phyloP scores from a whole-genome alignment of 2,888 invertebrate species.

The Sinotaia quadrata region DNA sequence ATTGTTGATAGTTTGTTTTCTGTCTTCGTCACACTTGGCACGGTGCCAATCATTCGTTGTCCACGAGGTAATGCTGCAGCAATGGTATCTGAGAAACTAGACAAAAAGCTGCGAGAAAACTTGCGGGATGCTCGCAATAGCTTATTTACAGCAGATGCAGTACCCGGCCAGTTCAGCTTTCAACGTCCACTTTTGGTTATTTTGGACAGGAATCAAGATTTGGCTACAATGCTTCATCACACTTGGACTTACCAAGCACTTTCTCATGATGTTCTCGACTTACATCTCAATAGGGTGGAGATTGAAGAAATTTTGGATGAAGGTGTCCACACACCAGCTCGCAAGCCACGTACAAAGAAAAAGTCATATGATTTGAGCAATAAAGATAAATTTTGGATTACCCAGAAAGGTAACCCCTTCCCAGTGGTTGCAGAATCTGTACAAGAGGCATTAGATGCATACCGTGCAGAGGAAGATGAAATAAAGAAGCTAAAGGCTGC shows the following conservation, averaged over 20 bases:
- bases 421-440: slow-evolving; percentile 95
- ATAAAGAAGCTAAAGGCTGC: slow-evolving; percentile 94
- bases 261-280: slow-evolving; percentile 94
- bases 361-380: slow-evolving; percentile 91
- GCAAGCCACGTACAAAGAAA: slow-evolving; percentile 77
- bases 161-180: slow-evolving; percentile 81
- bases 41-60: slow-evolving; percentile 91
- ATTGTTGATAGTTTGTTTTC: slow-evolving; percentile 98
- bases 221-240: slow-evolving; percentile 98
- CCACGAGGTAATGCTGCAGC: slow-evolving; percentile 97
- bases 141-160: slow-evolving; percentile 80
- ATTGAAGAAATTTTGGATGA: slow-evolving; percentile 76
- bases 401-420: slow-evolving; percentile 86
- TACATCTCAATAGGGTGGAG: slow-evolving; percentile 88
- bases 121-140: slow-evolving; percentile 96
- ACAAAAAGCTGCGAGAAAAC: slow-evolving; percentile 97
- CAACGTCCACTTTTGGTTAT: slow-evolving; percentile 93
- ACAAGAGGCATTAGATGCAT: slow-evolving; percentile 96
- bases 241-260: slow-evolving; percentile 99
- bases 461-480: slow-evolving; percentile 94
- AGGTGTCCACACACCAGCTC: slow-evolving; percentile 51
- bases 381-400: slow-evolving; percentile 91
- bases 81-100: slow-evolving; percentile 96
- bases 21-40: slow-evolving; percentile 95
- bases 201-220: slow-evolving; percentile 93